These are phyloP conservation scores for Archivesica marissinica DNA, from an alignment of 1,140 invertebrate genomes.

Conservation along the genomic window DNA sequence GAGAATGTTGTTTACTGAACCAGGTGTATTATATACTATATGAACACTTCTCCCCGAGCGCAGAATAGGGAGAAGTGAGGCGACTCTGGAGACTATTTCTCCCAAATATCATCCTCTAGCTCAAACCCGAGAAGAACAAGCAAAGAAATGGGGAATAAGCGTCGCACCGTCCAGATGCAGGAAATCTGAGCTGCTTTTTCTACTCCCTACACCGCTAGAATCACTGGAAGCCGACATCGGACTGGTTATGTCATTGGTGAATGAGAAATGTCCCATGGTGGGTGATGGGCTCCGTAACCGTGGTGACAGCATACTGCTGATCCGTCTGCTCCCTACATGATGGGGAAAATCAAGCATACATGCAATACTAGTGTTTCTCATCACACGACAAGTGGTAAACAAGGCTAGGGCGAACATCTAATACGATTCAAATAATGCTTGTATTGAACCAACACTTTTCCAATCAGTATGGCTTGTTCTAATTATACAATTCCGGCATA, in stretches of 20 bases:
- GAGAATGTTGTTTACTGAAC: no score
- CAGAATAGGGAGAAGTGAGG: no score
- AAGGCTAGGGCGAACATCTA: neutral
- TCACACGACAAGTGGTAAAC: neutral
- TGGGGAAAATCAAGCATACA: constrained; percentile 32
- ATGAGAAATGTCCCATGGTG: constrained; percentile 73
- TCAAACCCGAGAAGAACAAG: no score
- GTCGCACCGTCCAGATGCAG: constrained; percentile 89
- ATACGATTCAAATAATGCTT: no score
- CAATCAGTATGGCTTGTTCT: no score
- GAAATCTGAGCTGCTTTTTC: constrained; percentile 95
- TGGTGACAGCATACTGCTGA: constrained; percentile 76
- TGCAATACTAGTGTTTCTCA: neutral
- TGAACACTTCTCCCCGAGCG: no score
- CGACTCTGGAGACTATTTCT: no score
- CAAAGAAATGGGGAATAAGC: neutral
- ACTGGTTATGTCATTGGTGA: constrained; percentile 83
- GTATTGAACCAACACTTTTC: no score
- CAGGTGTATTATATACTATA: no score
- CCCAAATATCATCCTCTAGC: no score
- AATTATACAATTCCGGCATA: no score
- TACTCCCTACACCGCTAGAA: constrained; percentile 95
- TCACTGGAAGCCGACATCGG: constrained; percentile 90
- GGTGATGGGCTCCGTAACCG: constrained; percentile 77
- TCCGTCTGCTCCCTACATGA: constrained; percentile 68